phyloP scores from a whole-genome alignment of 2,888 invertebrate species.

The Anoncus sp. region DNA sequence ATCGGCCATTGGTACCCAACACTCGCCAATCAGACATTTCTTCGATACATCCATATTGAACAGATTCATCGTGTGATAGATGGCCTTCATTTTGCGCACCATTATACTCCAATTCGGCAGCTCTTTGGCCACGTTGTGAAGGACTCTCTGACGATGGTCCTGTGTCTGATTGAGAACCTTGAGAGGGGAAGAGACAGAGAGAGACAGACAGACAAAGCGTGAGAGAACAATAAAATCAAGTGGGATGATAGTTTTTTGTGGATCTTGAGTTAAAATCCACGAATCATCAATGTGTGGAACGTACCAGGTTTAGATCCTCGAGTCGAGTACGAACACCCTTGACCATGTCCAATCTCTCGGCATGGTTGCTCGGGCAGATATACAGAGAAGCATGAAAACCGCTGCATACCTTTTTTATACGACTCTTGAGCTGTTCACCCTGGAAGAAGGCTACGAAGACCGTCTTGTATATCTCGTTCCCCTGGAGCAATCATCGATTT shows the following conservation, averaged over 20 bases:
- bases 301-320: conserved; percentile 93
- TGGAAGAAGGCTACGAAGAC: conserved; percentile 96
- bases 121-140: conserved; percentile 94
- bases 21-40: conserved; percentile 99
- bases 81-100: conserved; percentile 95
- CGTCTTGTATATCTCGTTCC: conserved; percentile 94
- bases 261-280: neutral
- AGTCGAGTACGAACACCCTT: conserved; percentile 95
- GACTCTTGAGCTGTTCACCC: conserved; percentile 95
- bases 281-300: conserved; percentile 1
- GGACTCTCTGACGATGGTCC: conserved; percentile 93
- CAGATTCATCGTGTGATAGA: conserved; percentile 96
- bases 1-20: conserved; percentile 89
- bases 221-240: neutral
- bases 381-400: conserved; percentile 97
- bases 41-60: conserved; percentile 99
- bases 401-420: conserved; percentile 96
- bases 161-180: conserved; percentile 94
- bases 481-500: conserved; percentile 84
- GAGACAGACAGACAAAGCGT: too few relatives aligned
- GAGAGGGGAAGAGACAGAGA: conserved; percentile 43
- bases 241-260: neutral
- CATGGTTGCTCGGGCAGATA: conserved; percentile 94
- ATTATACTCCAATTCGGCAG: conserved; percentile 95
- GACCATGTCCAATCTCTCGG: conserved; percentile 95